These are phyloP conservation scores for Drosophila maculinotata DNA, from an alignment of 2,888 invertebrate species.

Conservation along the genomic window DNA sequence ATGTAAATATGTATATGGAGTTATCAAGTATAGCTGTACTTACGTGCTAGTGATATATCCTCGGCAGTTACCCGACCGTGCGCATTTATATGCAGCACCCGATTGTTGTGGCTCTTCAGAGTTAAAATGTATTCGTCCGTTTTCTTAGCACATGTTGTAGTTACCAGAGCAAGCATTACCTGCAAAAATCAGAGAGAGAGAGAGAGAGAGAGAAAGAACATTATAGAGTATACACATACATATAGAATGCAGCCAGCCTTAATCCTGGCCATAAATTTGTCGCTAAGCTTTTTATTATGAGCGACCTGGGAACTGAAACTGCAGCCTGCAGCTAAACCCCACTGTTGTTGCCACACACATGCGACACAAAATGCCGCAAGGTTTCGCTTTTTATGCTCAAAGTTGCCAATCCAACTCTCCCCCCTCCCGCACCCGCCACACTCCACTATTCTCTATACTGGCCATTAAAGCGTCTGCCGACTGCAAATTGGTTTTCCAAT, in stretches of 20 bases:
- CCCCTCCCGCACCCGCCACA: too few species aligned
- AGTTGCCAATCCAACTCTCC: conserved; percentile 38
- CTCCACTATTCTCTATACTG: conserved; percentile 11
- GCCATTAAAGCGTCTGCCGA: conserved; percentile 45
- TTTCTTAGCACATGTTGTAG: conserved; percentile 82
- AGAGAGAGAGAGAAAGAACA: not conserved
- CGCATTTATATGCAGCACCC: conserved; percentile 82
- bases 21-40: conserved; percentile 63
- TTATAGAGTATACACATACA: conserved; percentile 1
- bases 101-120: conserved; percentile 80
- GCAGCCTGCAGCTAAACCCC: conserved; percentile 19
- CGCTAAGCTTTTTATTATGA: conserved; percentile 60
- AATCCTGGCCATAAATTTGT: conserved; percentile 67
- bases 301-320: conserved; percentile 14
- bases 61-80: conserved; percentile 83
- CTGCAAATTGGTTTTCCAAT: conserved; percentile 58
- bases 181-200: conserved; percentile 35
- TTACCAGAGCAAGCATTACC: conserved; percentile 84
- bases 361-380: conserved; percentile 51
- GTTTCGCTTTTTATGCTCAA: conserved; percentile 54
- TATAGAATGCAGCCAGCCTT: conserved; percentile 21
- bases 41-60: conserved; percentile 83
- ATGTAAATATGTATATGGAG: not conserved
- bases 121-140: conserved; percentile 83
- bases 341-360: conserved; percentile 49